These are phyloP conservation scores for Ptychoptera albimana DNA, from an alignment of 2,888 invertebrate genomes.

Conservation along the genomic window DNA sequence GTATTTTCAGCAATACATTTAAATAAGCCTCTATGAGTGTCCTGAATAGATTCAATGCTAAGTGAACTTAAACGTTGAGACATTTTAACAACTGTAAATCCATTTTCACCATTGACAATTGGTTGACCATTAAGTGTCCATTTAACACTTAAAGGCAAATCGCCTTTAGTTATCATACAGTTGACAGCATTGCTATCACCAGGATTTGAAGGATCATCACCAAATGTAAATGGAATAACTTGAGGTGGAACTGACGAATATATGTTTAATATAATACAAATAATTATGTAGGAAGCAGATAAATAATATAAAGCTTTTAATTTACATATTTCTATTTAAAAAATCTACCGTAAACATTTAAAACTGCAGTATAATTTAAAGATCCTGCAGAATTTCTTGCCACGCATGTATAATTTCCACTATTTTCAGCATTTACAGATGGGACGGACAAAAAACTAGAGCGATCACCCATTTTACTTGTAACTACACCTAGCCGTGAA, in stretches of 20 bases:
- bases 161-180: constrained; percentile 65
- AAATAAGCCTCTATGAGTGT: constrained; percentile 56
- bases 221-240: constrained; percentile 62
- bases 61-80: constrained; percentile 36
- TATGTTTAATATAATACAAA: no score
- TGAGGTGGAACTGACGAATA: constrained; percentile 47
- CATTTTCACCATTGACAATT: constrained; percentile 22
- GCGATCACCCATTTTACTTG: constrained; percentile 46
- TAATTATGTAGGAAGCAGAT: no score
- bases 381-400: constrained; percentile 46
- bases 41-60: constrained; percentile 41
- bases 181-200: constrained; percentile 60
- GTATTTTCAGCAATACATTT: constrained; percentile 53
- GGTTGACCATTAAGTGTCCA: constrained; percentile 55
- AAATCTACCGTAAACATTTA: constrained; percentile 47
- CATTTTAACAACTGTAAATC: constrained; percentile 29
- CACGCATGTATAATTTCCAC: constrained; percentile 52
- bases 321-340: constrained; percentile 21
- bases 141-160: constrained; percentile 56
- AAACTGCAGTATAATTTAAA: constrained; percentile 39
- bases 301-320: no score
- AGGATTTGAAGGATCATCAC: constrained; percentile 59
- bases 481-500: constrained; percentile 39
- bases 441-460: constrained; percentile 53
- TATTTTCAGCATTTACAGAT: constrained; percentile 48